Percentiles rank a stretch among this genome's conserved stretches.
These are phyloP conservation scores for Ichneumon xanthorius DNA, from an alignment of 2,888 invertebrate genomes.

Conservation along the genomic window DNA sequence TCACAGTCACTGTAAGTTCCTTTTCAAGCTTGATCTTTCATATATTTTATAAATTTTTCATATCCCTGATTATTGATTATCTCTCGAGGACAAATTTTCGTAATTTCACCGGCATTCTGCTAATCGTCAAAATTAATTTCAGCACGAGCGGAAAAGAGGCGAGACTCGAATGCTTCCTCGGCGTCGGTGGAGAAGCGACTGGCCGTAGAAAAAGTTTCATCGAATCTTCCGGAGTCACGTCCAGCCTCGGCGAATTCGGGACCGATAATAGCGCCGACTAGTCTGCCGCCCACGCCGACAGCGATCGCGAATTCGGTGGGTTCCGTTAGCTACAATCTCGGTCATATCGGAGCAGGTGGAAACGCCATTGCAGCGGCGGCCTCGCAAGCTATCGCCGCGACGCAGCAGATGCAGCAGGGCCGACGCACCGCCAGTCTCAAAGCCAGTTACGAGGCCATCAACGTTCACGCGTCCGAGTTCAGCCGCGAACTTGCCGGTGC, in stretches of 20 bases:
- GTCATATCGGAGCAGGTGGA: slow-evolving; percentile 94
- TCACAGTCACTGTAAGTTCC: slow-evolving; percentile 82
- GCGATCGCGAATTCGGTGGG: slow-evolving; percentile 82
- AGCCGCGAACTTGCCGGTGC: slow-evolving; percentile 90
- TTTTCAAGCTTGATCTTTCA: slow-evolving; percentile 9
- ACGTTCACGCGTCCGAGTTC: slow-evolving; percentile 89
- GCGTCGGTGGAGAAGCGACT: slow-evolving; percentile 86
- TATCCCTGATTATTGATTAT: neutral
- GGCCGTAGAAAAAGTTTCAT: slow-evolving; percentile 82
- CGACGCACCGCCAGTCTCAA: slow-evolving; percentile 96
- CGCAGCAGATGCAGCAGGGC: slow-evolving; percentile 98
- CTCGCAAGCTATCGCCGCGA: slow-evolving; percentile 97
- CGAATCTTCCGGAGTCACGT: slow-evolving; percentile 81
- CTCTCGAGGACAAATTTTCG: neutral
- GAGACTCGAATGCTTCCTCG: slow-evolving; percentile 89
- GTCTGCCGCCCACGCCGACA: slow-evolving; percentile 79
- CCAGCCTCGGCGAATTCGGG: slow-evolving; percentile 83
- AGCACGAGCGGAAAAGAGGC: slow-evolving; percentile 90
- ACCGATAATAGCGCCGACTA: slow-evolving; percentile 79
- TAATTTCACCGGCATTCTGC: neutral
- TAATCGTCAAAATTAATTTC: slow-evolving; percentile 42
- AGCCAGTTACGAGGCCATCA: slow-evolving; percentile 97
- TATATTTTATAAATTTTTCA: neutral
- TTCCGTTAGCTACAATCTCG: slow-evolving; percentile 89
- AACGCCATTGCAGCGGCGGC: slow-evolving; percentile 97